Conservation (phyloP, 2,113 vertebrate species). For the Neopipo cinnamomea region DNA sequence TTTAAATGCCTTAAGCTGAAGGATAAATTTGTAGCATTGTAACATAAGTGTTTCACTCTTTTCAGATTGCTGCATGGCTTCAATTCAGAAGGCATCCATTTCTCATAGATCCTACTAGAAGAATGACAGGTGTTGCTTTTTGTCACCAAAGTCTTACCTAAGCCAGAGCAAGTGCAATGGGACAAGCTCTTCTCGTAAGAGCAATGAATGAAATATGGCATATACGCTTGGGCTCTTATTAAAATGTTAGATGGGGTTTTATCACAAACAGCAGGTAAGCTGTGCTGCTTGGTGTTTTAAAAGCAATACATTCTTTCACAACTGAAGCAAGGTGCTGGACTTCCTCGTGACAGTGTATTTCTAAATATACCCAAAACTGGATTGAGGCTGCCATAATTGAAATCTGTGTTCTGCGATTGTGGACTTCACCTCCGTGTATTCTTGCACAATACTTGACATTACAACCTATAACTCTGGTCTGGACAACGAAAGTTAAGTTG, state of each 20-base stretch:
- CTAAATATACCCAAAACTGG: not conserved
- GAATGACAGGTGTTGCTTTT: not conserved
- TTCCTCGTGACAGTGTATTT: not conserved
- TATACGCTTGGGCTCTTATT: not conserved
- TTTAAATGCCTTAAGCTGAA: not conserved
- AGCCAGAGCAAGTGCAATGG: not conserved
- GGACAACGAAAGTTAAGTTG: not conserved
- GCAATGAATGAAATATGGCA: rapidly evolving
- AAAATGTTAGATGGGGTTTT: not conserved
- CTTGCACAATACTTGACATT: not conserved
- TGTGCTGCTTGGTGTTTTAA: not conserved
- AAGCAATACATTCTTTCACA: not conserved
- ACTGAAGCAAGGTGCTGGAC: not conserved
- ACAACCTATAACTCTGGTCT: rapidly evolving
- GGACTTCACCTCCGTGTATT: not conserved
- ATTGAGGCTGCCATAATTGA: not conserved
- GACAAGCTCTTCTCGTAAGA: not conserved
- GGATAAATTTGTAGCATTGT: not conserved
- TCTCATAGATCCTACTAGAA: conserved; percentile 76
- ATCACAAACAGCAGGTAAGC: not conserved
- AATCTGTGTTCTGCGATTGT: not conserved
- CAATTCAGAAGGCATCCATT: conserved; percentile 94
- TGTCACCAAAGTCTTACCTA: not conserved
- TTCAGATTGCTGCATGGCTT: conserved; percentile 91
- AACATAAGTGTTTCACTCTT: not conserved